Conservation (phyloP, 2,888 invertebrate genomes). For the Eucera pruinosa region DNA sequence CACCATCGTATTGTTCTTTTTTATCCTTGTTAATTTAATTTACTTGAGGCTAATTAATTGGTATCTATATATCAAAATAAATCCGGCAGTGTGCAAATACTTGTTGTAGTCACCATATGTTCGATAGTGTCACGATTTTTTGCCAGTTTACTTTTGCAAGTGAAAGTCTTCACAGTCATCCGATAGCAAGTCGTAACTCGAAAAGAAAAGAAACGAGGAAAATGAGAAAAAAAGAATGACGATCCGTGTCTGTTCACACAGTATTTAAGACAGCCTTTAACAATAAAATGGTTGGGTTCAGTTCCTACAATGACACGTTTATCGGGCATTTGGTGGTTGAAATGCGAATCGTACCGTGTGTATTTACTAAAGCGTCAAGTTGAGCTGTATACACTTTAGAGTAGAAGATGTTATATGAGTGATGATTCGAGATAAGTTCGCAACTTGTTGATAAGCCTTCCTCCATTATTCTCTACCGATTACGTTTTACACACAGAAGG, state of each 20-base stretch:
- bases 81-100: too few species aligned
- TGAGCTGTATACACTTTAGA: slow-evolving; percentile 61
- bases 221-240: slow-evolving; percentile 4
- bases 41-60: too few species aligned
- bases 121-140: too few species aligned
- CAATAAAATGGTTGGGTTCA: slow-evolving; percentile 75
- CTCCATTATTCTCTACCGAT: slow-evolving; percentile 32
- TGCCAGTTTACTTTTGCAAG: slow-evolving; percentile 2
- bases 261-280: slow-evolving; percentile 68
- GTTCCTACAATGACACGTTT: slow-evolving; percentile 76
- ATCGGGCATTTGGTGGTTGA: slow-evolving; percentile 76
- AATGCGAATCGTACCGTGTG: slow-evolving; percentile 72
- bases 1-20: too few species aligned
- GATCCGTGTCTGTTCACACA: slow-evolving; percentile 53
- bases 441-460: slow-evolving; percentile 57
- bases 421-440: slow-evolving; percentile 63
- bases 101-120: too few species aligned
- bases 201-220: background rate
- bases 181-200: slow-evolving; percentile 43
- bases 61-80: too few species aligned
- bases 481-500: slow-evolving; percentile 12
- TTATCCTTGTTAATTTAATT: too few species aligned
- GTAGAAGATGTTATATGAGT: slow-evolving; percentile 61
- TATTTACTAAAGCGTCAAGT: slow-evolving; percentile 70
- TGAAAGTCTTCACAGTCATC: slow-evolving; percentile 41